Conservation (phyloP, 2,113 vertebrate species). For the Cyanoderma ruficeps region DNA sequence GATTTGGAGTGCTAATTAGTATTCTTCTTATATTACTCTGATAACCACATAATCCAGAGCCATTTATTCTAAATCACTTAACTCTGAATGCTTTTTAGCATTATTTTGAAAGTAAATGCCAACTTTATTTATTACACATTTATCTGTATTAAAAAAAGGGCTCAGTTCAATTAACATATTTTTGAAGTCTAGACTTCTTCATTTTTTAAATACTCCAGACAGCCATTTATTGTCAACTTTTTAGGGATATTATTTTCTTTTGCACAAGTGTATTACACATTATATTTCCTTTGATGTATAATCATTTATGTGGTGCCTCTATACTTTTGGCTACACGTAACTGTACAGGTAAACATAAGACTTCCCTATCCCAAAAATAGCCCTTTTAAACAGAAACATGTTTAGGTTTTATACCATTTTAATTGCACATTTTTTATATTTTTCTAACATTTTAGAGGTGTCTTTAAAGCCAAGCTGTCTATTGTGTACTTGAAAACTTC, state of each 20-base stretch:
- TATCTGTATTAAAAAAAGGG: neutral
- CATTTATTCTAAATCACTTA: conserved; percentile 27
- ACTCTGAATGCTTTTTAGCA: neutral
- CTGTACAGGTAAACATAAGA: neutral
- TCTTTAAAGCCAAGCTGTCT: neutral
- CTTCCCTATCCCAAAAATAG: neutral
- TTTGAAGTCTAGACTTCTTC: conserved; percentile 26
- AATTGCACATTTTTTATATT: neutral
- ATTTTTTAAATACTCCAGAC: neutral
- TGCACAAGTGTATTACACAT: neutral
- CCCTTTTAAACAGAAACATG: neutral
- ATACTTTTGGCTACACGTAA: neutral
- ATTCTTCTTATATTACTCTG: conserved; percentile 6
- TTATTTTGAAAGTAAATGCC: conserved; percentile 21
- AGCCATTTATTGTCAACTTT: conserved; percentile 20
- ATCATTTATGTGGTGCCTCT: neutral
- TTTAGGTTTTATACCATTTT: neutral
- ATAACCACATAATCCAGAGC: neutral
- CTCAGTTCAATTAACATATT: neutral
- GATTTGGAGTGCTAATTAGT: conserved; percentile 36
- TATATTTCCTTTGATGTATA: neutral
- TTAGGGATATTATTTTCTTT: neutral
- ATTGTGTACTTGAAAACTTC: neutral
- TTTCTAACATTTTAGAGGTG: neutral
- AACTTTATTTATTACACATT: neutral